Conservation (phyloP, 2,888 invertebrate genomes). For the Apeira syringaria region DNA sequence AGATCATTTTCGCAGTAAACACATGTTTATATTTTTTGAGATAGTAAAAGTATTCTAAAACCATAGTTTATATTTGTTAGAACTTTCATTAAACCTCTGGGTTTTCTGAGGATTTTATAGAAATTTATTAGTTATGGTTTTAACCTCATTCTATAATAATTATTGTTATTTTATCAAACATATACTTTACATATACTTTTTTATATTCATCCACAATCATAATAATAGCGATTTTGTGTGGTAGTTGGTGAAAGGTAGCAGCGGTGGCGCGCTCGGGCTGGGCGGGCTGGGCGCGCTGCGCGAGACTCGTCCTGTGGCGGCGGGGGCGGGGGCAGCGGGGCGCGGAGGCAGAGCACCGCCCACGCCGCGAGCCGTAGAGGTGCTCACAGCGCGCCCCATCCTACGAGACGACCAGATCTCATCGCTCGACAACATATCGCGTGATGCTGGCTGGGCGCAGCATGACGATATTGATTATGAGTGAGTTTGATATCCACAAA, state of each 20-base stretch:
- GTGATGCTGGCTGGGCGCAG: conserved; percentile 96
- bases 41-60: no score
- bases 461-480: conserved; percentile 97
- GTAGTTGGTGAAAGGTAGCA: conserved; percentile 78
- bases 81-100: no score
- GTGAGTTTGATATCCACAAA: conserved; percentile 71
- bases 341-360: conserved; percentile 51
- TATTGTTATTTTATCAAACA: no score
- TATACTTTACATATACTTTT: no score
- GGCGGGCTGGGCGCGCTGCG: conserved; percentile 66
- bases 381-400: conserved; percentile 90
- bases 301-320: conserved; percentile 45
- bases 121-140: no score
- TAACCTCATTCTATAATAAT: no score
- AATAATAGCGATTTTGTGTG: conserved; percentile 16
- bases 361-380: conserved; percentile 83
- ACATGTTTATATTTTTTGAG: no score
- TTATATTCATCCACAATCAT: no score
- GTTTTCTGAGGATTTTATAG: no score
- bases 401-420: conserved; percentile 96
- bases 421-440: conserved; percentile 95
- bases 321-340: conserved; percentile 36
- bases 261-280: conserved; percentile 73
- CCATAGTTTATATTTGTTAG: no score
- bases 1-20: no score